Base-by-base conservation (phyloP, 2,113 vertebrate genomes). In the Barnardius zonarius region DNA sequence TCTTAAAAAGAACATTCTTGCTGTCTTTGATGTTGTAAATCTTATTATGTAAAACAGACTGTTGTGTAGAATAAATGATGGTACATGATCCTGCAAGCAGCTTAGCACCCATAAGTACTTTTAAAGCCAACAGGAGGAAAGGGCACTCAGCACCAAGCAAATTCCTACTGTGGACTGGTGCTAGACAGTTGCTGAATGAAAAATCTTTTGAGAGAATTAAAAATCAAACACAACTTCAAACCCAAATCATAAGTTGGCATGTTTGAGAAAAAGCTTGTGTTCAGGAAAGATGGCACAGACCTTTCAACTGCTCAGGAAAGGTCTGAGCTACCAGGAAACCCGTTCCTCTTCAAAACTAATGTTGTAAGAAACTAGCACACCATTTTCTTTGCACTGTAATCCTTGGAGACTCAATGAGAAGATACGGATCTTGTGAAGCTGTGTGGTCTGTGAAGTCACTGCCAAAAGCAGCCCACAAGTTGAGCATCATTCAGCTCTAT, bases 21-120 rank as follows among this genome's bases (percentile, higher is more conserved):
- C 62, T 51, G 51, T 91, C 95, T 97, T 96, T 95, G 88, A 97
- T 96, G 88, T 84, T 87, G 77, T 74, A 95, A 94, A 95, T 95
- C 95, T 89, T 89, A 87, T 96, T 94, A 97, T 66, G 63, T 87
- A 96, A 93, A 96, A 89, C 88, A 94, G 66, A 69, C 74, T 59
- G 78, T 92, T 91, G 91, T 93, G 80, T 81, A 94, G 96, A 97
- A 96, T 93, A 96, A 95, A 95, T 72, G 90, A 88, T 79, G 91
- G 88, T 91, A 81, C 80, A 83, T 17, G 95, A 96, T 95, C 69
- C 83, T 79, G 57, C 91, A 93, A 93, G 86, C 59, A 84, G 88
- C 91, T 96, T 91, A 87, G 83, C 49, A 79, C 13, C 80, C 66
- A 0, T 93, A 93, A 96, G 91, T 92, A 2, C 0, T 49, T 82